A percentile compares a stretch with the other conserved stretches of the same genome.
Conservation (phyloP, 2,888 invertebrate genomes). For the Brachylomia viminalis region DNA sequence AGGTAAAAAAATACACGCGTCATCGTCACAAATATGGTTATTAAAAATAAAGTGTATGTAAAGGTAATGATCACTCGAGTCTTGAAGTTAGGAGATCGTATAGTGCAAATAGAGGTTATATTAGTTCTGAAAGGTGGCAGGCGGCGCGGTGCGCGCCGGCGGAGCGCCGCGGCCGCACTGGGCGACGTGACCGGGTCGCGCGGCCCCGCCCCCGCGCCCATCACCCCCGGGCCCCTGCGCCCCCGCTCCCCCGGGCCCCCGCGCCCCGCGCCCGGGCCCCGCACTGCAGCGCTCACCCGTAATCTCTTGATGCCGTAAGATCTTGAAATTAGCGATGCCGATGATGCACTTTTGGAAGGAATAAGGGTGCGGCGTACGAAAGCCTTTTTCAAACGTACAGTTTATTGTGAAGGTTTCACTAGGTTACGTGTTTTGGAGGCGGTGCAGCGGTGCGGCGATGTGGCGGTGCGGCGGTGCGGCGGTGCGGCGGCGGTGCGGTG, state of each 20-base stretch:
- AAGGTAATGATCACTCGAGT: constrained; percentile 55
- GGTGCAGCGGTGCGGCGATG: constrained; percentile 11
- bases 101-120: constrained; percentile 68
- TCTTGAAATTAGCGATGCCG: constrained; percentile 84
- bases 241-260: constrained; percentile 54
- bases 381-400: constrained; percentile 56
- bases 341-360: constrained; percentile 83
- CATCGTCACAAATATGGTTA: constrained; percentile 61
- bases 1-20: constrained; percentile 52
- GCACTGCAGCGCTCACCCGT: constrained; percentile 84
- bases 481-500: constrained; percentile 10
- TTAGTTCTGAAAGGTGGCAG: constrained; percentile 57
- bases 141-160: constrained; percentile 86
- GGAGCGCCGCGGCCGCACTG: constrained; percentile 89
- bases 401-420: constrained; percentile 35
- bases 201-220: constrained; percentile 68
- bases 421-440: constrained; percentile 37
- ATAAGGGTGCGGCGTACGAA: constrained; percentile 46
- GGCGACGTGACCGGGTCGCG: constrained; percentile 86
- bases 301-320: constrained; percentile 88
- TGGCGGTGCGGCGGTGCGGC: constrained; percentile 8
- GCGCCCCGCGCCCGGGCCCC: constrained; percentile 73
- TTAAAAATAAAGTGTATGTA: constrained; percentile 66
- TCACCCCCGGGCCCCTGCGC: constrained; percentile 51
- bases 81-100: constrained; percentile 58